Percentiles rank a stretch among this genome's conserved stretches.
Conservation (phyloP, 2,888 invertebrate species). For the Brachylomia viminalis region DNA sequence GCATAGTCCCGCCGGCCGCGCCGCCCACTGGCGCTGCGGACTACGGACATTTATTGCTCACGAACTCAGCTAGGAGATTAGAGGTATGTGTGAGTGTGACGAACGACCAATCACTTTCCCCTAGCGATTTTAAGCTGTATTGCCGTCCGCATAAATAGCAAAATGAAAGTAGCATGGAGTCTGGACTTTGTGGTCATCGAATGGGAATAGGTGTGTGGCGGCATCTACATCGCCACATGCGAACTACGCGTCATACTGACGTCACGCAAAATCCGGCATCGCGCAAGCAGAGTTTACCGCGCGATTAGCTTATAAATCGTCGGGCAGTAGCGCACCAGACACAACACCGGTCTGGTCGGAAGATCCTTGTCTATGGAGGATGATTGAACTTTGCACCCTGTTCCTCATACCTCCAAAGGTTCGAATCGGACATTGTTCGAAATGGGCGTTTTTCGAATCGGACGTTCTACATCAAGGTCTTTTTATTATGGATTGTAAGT, state of each 20-base stretch:
- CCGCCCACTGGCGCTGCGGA: conserved; percentile 92
- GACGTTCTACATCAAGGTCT: neutral
- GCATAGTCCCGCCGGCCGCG: conserved; percentile 97
- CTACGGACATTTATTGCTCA: conserved; percentile 92
- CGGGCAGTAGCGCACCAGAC: too few species aligned
- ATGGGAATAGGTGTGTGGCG: neutral
- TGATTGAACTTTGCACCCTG: too few species aligned
- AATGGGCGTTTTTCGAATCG: neutral
- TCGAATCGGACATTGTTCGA: neutral
- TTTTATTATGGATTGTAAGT: neutral
- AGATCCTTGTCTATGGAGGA: too few species aligned
- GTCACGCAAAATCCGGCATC: too few species aligned
- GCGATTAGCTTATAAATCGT: too few species aligned
- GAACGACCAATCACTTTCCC: neutral
- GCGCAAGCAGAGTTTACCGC: too few species aligned
- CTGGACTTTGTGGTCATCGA: neutral
- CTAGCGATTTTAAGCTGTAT: neutral
- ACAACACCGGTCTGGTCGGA: too few species aligned
- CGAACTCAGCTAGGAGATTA: conserved; percentile 93
- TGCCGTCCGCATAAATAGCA: neutral
- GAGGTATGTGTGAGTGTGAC: conserved; percentile 90
- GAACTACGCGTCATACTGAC: too few species aligned
- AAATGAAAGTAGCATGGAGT: neutral
- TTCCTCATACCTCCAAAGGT: too few species aligned
- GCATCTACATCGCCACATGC: too few species aligned